Percentiles rank a stretch among this genome's conserved stretches.
phyloP scores from a whole-genome alignment of 2,888 invertebrate species.

The Notodonta dromedarius region DNA sequence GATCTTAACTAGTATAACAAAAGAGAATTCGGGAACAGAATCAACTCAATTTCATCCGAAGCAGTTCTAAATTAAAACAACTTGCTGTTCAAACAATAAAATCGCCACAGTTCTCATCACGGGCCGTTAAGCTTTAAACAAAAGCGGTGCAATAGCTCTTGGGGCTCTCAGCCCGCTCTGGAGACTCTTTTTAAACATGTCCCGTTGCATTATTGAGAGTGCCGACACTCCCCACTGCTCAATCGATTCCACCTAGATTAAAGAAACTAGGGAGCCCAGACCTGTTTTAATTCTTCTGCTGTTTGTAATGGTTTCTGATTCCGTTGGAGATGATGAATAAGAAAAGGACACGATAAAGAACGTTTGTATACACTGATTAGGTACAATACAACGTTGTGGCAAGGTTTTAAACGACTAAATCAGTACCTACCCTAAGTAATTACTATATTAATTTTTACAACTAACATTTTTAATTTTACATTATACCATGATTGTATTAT shows the following conservation, averaged over 20 bases:
- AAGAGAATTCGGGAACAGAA: background rate
- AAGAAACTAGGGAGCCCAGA: slow-evolving; percentile 27
- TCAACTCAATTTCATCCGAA: background rate
- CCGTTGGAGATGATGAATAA: background rate
- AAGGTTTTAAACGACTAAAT: too few relatives aligned
- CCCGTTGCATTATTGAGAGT: slow-evolving; percentile 48
- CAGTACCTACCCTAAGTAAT: too few relatives aligned
- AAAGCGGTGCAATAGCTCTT: slow-evolving; percentile 47
- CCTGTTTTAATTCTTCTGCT: slow-evolving; percentile 34
- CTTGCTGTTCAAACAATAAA: background rate
- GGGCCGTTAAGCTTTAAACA: slow-evolving; percentile 31
- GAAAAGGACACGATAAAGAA: too few relatives aligned
- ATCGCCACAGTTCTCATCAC: slow-evolving; percentile 10
- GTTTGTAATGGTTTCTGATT: slow-evolving; percentile 19
- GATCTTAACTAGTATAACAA: too few relatives aligned
- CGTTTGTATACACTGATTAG: too few relatives aligned
- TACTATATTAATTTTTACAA: too few relatives aligned
- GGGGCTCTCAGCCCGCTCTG: slow-evolving; percentile 40
- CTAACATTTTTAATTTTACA: too few relatives aligned
- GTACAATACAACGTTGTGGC: too few relatives aligned
- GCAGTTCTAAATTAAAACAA: background rate
- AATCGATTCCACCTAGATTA: slow-evolving; percentile 52
- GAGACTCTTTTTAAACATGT: slow-evolving; percentile 63
- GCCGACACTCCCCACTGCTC: slow-evolving; percentile 39
- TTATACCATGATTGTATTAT: too few relatives aligned